Percentiles rank a stretch among this genome's conserved stretches.
phyloP scores from a whole-genome alignment of 37 sponge, comb jelly and placozoan genomes.

The Ianthella basta region DNA sequence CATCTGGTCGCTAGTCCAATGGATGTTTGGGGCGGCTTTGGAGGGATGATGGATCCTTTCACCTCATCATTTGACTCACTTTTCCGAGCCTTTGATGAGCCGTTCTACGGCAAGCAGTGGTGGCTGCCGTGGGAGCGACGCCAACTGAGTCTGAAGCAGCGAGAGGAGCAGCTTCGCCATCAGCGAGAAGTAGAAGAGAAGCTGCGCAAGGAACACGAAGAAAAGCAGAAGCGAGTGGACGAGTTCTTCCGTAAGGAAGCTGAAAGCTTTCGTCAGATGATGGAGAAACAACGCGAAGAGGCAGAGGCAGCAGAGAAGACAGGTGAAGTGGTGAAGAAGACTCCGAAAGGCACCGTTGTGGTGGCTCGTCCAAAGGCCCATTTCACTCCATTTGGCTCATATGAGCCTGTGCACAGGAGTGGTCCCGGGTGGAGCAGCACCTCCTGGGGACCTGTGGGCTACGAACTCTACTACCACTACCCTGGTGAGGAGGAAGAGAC shows the following conservation, averaged over 20 bases:
- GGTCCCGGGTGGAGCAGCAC: slow-evolving; percentile 35
- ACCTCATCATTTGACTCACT: not conserved
- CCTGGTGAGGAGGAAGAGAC: slow-evolving; percentile 15
- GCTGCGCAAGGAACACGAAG: slow-evolving; percentile 1
- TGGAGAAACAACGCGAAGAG: slow-evolving; percentile 1
- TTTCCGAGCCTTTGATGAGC: slow-evolving; percentile 10
- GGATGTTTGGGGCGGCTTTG: not conserved
- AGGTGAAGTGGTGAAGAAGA: slow-evolving; percentile 11
- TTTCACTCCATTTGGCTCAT: not conserved
- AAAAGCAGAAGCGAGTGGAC: not conserved
- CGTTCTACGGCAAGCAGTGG: slow-evolving; percentile 8
- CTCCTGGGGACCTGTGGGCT: slow-evolving; percentile 27
- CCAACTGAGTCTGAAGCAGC: slow-evolving; percentile 12
- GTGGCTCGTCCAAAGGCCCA: slow-evolving; percentile 9
- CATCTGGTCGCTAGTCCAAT: not conserved
- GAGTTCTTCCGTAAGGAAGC: slow-evolving; percentile 10
- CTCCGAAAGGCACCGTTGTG: slow-evolving; percentile 18
- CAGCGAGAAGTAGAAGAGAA: slow-evolving; percentile 6
- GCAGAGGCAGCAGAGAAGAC: not conserved
- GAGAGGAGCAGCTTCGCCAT: slow-evolving; percentile 17
- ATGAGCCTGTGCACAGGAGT: slow-evolving; percentile 1
- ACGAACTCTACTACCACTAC: slow-evolving; percentile 29
- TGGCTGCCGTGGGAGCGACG: slow-evolving; percentile 15
- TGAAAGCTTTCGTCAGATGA: slow-evolving; percentile 3
- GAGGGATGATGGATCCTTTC: too few species aligned